phyloP scores from a whole-genome alignment of 2,797 vertebrate species.

The Sebastes ruberrimus region DNA sequence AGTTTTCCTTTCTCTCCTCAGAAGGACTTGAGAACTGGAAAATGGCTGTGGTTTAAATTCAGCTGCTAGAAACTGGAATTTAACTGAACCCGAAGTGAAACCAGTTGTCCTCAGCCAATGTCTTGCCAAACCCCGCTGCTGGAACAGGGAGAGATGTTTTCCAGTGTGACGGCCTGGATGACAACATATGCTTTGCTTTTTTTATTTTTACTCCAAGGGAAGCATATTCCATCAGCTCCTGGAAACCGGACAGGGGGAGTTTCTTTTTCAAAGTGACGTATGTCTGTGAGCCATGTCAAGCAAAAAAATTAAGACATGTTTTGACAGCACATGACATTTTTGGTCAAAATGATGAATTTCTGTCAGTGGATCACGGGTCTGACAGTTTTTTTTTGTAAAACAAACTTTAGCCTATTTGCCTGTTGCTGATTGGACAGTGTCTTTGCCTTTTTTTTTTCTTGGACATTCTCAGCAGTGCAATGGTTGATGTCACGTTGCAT shows the following conservation, averaged over 20 bases:
- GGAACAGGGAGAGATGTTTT: slow-evolving; percentile 23
- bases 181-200: slow-evolving; percentile 8
- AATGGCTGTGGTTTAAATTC: slow-evolving; percentile 39
- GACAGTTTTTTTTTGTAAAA: slow-evolving; percentile 48
- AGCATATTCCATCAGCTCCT: slow-evolving; percentile 18
- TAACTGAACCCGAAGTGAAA: slow-evolving; percentile 32
- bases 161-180: slow-evolving; percentile 2
- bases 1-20: background rate
- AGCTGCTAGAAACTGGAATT: slow-evolving; percentile 61
- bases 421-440: slow-evolving; percentile 64
- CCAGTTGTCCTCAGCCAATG: slow-evolving; percentile 26
- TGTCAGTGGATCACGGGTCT: slow-evolving; percentile 41
- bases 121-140: slow-evolving; percentile 56
- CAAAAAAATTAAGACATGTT: slow-evolving; percentile 31
- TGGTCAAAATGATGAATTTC: slow-evolving; percentile 38
- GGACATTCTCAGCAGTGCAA: slow-evolving; percentile 71
- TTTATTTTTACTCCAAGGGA: slow-evolving; percentile 21
- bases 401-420: slow-evolving; percentile 51
- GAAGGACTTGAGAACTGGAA: slow-evolving; percentile 27
- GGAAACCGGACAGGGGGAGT: slow-evolving; percentile 4
- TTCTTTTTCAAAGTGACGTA: slow-evolving; percentile 24
- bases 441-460: slow-evolving; percentile 60
- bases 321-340: slow-evolving; percentile 46
- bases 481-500: slow-evolving; percentile 77
- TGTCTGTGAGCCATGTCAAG: slow-evolving; percentile 51